A percentile compares a stretch with the other conserved stretches of the same genome.
phyloP scores from a whole-genome alignment of 2,888 invertebrate genomes.

The Eristalinus sepulchralis region DNA sequence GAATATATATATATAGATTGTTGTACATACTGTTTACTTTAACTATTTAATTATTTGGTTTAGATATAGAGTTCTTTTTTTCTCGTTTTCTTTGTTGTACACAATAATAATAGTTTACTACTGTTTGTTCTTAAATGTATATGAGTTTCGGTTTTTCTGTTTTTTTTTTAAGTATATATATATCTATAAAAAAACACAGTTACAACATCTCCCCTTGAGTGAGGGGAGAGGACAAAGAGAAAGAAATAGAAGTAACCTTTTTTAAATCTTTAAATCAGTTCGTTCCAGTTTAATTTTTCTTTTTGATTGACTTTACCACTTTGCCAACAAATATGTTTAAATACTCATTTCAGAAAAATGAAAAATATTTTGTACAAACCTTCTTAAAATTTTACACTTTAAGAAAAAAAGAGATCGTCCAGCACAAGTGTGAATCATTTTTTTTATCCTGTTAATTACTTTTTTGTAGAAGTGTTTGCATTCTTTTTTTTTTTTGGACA shows the following conservation, averaged over 20 bases:
- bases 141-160: background rate
- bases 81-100: constrained; percentile 31
- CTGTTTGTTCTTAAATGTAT: constrained; percentile 48
- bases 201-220: constrained; percentile 49
- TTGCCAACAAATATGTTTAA: constrained; percentile 11
- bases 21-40: constrained; percentile 58
- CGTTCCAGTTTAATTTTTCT: background rate
- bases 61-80: constrained; percentile 14
- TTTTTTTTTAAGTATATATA: background rate
- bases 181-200: constrained; percentile 38
- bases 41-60: constrained; percentile 52
- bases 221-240: no score
- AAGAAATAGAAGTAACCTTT: constrained; percentile 5
- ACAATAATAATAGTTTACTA: constrained; percentile 43
- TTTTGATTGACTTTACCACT: constrained; percentile 32
- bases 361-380: background rate
- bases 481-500: background rate
- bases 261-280: constrained; percentile 21
- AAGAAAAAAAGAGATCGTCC: background rate
- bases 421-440: constrained; percentile 18
- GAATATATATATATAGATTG: constrained; percentile 41
- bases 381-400: constrained; percentile 24
- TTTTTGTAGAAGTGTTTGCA: background rate
- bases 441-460: background rate
- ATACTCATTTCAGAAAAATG: constrained; percentile 5